Percentiles rank a stretch among this genome's conserved stretches.
These are phyloP conservation scores for Parnassius orleans DNA, from an alignment of 2,888 invertebrate genomes.

Conservation along the genomic window DNA sequence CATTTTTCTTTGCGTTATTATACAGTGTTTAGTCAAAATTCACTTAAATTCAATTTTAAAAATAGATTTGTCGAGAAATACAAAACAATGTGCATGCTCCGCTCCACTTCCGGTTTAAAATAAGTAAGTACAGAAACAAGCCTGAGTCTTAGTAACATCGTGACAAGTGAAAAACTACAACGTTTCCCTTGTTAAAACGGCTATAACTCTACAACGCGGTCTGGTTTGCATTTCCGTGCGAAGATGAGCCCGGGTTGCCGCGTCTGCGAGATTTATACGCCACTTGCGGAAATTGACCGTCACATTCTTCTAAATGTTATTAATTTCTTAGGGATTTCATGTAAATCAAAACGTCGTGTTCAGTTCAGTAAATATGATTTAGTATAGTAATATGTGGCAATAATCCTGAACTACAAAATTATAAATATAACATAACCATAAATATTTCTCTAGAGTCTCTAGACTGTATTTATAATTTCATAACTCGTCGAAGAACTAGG, in stretches of 20 bases:
- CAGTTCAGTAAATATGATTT: too few species aligned
- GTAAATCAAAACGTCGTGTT: slow-evolving; percentile 10
- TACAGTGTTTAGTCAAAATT: too few species aligned
- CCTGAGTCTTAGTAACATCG: slow-evolving; percentile 40
- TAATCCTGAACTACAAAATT: too few species aligned
- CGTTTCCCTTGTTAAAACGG: slow-evolving; percentile 72
- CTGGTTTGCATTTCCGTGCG: slow-evolving; percentile 66
- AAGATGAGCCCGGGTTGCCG: slow-evolving; percentile 53
- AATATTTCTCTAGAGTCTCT: too few species aligned
- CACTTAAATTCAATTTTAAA: too few species aligned
- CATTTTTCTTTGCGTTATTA: too few species aligned
- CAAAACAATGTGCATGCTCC: slow-evolving; percentile 13
- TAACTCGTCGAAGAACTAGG: too few species aligned
- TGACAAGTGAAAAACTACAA: slow-evolving; percentile 65
- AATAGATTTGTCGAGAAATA: slow-evolving; percentile 2
- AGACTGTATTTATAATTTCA: too few species aligned
- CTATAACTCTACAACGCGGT: slow-evolving; percentile 60
- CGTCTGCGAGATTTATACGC: slow-evolving; percentile 66
- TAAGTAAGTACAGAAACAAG: slow-evolving; percentile 14
- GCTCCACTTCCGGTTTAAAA: slow-evolving; percentile 15
- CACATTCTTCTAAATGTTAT: slow-evolving; percentile 36
- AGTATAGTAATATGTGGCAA: too few species aligned
- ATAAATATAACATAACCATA: too few species aligned
- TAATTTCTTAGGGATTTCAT: slow-evolving; percentile 36
- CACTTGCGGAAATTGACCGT: slow-evolving; percentile 71